Percentiles rank a stretch among this genome's conserved stretches.
phyloP scores from a whole-genome alignment of 2,888 invertebrate genomes.

The Listrodromus nycthemerus region DNA sequence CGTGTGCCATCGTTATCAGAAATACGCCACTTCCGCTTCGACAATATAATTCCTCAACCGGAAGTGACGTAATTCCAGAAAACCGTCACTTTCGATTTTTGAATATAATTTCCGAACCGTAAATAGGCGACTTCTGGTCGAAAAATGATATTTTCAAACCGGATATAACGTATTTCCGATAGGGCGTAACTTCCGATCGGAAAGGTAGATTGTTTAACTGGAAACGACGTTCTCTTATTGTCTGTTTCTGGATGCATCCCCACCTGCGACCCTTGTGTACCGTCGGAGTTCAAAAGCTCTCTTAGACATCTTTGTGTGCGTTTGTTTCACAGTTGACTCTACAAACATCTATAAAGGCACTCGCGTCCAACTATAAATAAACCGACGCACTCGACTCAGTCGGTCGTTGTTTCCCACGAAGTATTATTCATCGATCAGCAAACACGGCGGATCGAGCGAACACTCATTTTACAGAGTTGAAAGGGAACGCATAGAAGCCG shows the following conservation, averaged over 20 bases:
- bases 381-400: constrained; percentile 17
- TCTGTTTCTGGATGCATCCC: neutral
- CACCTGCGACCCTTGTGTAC: neutral
- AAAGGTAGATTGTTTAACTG: neutral
- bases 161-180: neutral
- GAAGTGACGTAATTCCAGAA: too few relatives aligned
- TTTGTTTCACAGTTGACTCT: constrained; percentile 40
- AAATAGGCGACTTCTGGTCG: neutral
- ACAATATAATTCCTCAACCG: neutral
- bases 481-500: neutral
- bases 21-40: too few relatives aligned
- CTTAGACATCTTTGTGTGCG: neutral
- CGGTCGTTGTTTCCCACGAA: neutral
- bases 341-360: constrained; percentile 43
- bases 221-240: neutral
- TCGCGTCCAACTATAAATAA: constrained; percentile 44
- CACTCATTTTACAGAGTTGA: neutral
- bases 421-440: constrained; percentile 39
- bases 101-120: neutral
- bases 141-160: neutral
- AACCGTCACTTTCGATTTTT: neutral
- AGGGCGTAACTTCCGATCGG: neutral
- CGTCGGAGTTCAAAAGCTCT: neutral
- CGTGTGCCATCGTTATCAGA: too few relatives aligned
- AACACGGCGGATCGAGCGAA: neutral